phyloP scores from a whole-genome alignment of 1,140 invertebrate species.

The Drosophila pruinosa region DNA sequence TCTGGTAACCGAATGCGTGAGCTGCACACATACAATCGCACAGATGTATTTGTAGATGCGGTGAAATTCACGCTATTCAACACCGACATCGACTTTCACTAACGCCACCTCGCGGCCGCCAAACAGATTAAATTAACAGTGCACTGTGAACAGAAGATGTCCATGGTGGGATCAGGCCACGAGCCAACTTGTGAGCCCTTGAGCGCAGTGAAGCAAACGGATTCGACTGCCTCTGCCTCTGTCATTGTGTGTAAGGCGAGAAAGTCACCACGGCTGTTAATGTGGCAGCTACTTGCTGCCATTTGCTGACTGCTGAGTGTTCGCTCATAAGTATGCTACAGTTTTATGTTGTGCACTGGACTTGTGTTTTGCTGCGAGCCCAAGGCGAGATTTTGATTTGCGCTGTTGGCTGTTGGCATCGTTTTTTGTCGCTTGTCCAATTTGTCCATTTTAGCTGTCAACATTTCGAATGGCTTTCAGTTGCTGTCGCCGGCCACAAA shows the following conservation, averaged over 20 bases:
- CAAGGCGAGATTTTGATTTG: conserved; percentile 53
- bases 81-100: conserved; percentile 57
- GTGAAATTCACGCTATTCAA: conserved; percentile 64
- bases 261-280: conserved; percentile 78
- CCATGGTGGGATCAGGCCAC: conserved; percentile 60
- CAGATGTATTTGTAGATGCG: conserved; percentile 41
- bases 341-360: conserved; percentile 22
- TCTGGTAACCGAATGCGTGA: conserved; percentile 60
- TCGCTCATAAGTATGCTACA: conserved; percentile 33
- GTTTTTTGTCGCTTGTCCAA: conserved; percentile 57
- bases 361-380: conserved; percentile 14
- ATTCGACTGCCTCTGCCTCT: background rate
- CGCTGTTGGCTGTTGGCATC: conserved; percentile 49
- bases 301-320: background rate
- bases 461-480: conserved; percentile 49
- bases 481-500: conserved; percentile 53
- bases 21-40: conserved; percentile 13
- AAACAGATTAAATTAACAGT: conserved; percentile 77
- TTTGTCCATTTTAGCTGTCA: conserved; percentile 71
- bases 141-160: conserved; percentile 44
- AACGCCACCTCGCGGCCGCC: conserved; percentile 77
- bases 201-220: conserved; percentile 48
- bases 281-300: conserved; percentile 9
- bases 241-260: conserved; percentile 42
- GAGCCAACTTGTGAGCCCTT: conserved; percentile 16